Base-by-base conservation (phyloP, 2,797 vertebrate species). In the Hapalemur alaotrensis region DNA sequence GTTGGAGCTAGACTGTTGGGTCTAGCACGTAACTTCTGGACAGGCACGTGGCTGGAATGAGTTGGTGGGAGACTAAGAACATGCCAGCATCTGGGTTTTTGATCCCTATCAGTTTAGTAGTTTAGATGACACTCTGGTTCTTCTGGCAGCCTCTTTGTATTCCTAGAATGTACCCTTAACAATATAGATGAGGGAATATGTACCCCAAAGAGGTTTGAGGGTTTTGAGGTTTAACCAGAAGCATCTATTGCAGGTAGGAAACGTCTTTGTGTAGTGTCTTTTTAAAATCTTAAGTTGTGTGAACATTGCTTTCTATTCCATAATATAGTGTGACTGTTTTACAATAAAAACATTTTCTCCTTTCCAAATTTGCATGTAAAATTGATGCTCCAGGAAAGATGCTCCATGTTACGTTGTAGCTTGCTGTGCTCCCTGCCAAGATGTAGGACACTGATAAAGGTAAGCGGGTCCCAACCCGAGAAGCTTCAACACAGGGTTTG, bases 281-380 rank as follows among this genome's bases (percentile, higher is more conserved):
- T 95, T 38, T 48, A 80, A 92, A 89, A 83, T 76, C 46, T 54
- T 87, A 94, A 59, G 54, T 88, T 80, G 59, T 80, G 7, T 43
- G 54, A 89, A 43, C n/a, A 83, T 84, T 67, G 14, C 72, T 93
- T 95, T 67, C 80, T 85, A 5, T 76, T 83, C 23, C 52, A 20
- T 82, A 91, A 88, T n/a, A 57, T 2, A 23, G 54, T 2, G 18
- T 92, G 76, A 52, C 32, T 25, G 0, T 95, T 80, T 69, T 69
- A 59, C 50, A 41, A 35, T 61, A 67, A 89, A 85, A 69, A 35
- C 7, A 38, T 46, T 85, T 91, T 72, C 28, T 91, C 25, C 72
- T 76, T 94, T 76, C 4, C 82, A 80, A 87, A 89, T 84, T 84
- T 82, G 83, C 52, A 63, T 50, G n/a, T 86, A 85, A 93, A 94